These are phyloP conservation scores for Premnoplex brunnescens DNA, from an alignment of 2,797 vertebrate species.

Conservation along the genomic window DNA sequence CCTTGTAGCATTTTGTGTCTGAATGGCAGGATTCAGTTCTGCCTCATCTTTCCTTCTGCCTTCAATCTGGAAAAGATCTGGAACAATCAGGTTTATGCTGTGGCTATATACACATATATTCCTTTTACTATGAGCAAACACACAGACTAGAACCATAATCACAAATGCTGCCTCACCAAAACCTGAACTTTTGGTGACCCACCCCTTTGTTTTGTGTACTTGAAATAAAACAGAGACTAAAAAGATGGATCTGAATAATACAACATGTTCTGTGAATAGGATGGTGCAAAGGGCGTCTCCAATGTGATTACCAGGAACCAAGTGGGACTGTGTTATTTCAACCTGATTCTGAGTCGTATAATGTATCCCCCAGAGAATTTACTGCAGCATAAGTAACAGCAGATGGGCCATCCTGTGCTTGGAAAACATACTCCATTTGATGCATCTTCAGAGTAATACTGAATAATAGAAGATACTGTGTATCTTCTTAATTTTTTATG, in stretches of 20 bases:
- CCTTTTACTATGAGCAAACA: neutral
- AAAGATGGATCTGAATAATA: neutral
- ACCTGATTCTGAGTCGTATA: neutral
- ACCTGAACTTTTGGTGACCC: neutral
- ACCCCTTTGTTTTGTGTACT: neutral
- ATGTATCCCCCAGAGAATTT: neutral
- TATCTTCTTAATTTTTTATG: constrained; percentile 11
- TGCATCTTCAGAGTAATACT: constrained; percentile 2
- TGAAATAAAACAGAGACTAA: neutral
- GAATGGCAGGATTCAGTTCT: neutral
- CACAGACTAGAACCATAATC: neutral
- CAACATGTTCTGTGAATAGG: neutral
- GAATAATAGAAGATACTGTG: constrained; percentile 36
- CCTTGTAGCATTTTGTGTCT: neutral
- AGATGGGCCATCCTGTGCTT: neutral
- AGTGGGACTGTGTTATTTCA: constrained; percentile 7
- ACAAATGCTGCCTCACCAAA: neutral
- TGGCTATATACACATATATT: neutral
- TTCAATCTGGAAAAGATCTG: neutral
- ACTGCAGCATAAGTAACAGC: neutral
- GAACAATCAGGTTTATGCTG: neutral
- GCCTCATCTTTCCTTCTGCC: neutral
- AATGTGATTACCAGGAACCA: neutral
- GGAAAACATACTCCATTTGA: constrained; percentile 17
- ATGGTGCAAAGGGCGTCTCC: neutral